phyloP scores from a whole-genome alignment of 2,797 vertebrate species.

The Carduelis carduelis region DNA sequence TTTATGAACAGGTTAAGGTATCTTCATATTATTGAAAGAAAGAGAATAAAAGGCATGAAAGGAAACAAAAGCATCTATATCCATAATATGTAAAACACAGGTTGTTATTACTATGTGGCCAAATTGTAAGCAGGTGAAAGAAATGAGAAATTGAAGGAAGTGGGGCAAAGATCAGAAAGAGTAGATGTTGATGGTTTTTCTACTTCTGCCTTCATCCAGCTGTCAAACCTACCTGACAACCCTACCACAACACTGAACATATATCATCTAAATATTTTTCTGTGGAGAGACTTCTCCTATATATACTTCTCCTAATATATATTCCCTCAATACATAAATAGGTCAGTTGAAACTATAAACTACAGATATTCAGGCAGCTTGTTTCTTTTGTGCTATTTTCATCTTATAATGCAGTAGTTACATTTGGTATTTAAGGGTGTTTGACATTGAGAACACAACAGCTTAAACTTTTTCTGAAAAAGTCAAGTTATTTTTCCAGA shows the following conservation, averaged over 20 bases:
- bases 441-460: background rate
- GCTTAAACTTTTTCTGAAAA: background rate
- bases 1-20: background rate
- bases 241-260: background rate
- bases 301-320: background rate
- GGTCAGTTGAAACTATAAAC: background rate
- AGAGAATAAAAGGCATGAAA: background rate
- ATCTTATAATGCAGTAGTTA: background rate
- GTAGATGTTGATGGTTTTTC: background rate
- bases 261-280: background rate
- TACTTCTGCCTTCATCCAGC: background rate
- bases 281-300: background rate
- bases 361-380: background rate
- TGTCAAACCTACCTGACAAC: background rate
- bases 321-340: background rate
- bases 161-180: background rate
- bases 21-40: background rate
- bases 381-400: background rate
- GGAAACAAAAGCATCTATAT: background rate
- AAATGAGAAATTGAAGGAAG: background rate
- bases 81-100: background rate
- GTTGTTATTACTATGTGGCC: background rate
- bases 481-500: background rate
- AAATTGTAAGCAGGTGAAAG: background rate
- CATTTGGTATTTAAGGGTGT: background rate